phyloP scores from a whole-genome alignment of 2,113 vertebrate genomes.

The Petrocephalus microphthalmus region DNA sequence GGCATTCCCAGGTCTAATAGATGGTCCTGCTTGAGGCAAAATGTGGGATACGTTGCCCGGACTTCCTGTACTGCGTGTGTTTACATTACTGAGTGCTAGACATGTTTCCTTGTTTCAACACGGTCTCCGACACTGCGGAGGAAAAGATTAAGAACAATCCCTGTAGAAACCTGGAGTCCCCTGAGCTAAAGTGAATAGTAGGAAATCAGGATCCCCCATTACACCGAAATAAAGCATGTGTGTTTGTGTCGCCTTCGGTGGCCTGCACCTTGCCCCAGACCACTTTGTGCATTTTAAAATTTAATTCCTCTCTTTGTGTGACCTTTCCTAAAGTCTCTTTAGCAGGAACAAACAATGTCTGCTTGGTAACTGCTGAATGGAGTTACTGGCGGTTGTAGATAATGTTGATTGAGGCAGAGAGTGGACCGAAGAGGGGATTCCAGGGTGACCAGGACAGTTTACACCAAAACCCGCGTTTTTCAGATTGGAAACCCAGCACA shows the following conservation, averaged over 20 bases:
- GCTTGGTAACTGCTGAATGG: not conserved
- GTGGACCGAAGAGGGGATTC: not conserved
- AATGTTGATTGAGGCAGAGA: not conserved
- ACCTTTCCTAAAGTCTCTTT: conserved; percentile 11
- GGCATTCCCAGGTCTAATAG: not conserved
- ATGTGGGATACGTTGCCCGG: not conserved
- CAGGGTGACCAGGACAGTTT: not conserved
- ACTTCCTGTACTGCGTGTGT: not conserved
- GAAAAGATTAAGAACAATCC: not conserved
- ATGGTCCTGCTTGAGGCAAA: not conserved
- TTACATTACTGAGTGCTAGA: not conserved
- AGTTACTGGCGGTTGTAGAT: not conserved
- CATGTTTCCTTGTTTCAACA: not conserved
- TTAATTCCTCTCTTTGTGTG: not conserved
- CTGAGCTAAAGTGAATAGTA: not conserved
- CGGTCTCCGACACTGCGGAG: not conserved
- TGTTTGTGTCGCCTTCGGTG: no score
- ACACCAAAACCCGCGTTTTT: not conserved
- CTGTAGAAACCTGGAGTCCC: not conserved
- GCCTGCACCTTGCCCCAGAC: not conserved
- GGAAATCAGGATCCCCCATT: not conserved
- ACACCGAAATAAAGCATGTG: not conserved
- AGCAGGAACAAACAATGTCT: conserved; percentile 1
- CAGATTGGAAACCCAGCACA: not conserved
- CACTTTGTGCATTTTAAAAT: not conserved